Evolutionary conservation across 2,888 invertebrate genomes (phyloP).

Genomic region (Torymus tubicola): DNA sequence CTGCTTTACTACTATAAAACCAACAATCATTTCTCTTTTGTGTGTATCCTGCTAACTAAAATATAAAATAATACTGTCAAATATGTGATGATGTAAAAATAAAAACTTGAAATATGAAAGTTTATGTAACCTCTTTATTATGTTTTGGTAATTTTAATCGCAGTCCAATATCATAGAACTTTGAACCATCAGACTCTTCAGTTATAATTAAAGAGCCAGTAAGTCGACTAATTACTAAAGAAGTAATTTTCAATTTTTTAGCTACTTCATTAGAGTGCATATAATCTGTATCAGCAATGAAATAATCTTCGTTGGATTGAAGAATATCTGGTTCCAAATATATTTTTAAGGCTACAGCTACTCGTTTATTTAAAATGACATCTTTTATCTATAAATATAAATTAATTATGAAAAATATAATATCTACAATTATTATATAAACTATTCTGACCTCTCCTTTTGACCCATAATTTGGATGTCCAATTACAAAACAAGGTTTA

Average conservation of each 20-base stretch:
- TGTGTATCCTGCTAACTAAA: conserved; percentile 87
- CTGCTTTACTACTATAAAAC: conserved; percentile 89
- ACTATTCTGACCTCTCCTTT: conserved; percentile 82
- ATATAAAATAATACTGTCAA: conserved; percentile 27
- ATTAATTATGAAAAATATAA: conserved; percentile 20
- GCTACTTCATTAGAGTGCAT: conserved; percentile 79
- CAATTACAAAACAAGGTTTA: conserved; percentile 85
- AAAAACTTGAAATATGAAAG: not conserved
- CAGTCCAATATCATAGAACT: conserved; percentile 90
- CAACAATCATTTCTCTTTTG: conserved; percentile 82
- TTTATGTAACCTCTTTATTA: conserved; percentile 80
- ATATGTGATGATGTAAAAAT: no score
- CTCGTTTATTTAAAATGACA: conserved; percentile 78
- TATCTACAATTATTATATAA: not conserved
- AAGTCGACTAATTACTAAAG: conserved; percentile 87
- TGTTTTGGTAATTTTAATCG: conserved; percentile 92
- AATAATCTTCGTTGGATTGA: conserved; percentile 66
- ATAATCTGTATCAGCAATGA: conserved; percentile 76
- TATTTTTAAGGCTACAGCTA: conserved; percentile 79
- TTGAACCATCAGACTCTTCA: conserved; percentile 72
- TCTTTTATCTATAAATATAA: conserved; percentile 77
- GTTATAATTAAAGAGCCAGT: conserved; percentile 89
- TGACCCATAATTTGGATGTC: conserved; percentile 88
- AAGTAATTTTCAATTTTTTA: conserved; percentile 81
- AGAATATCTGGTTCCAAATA: conserved; percentile 78